Base-by-base conservation (phyloP, 2,888 invertebrate genomes). In the Malthinus flaveolus region DNA sequence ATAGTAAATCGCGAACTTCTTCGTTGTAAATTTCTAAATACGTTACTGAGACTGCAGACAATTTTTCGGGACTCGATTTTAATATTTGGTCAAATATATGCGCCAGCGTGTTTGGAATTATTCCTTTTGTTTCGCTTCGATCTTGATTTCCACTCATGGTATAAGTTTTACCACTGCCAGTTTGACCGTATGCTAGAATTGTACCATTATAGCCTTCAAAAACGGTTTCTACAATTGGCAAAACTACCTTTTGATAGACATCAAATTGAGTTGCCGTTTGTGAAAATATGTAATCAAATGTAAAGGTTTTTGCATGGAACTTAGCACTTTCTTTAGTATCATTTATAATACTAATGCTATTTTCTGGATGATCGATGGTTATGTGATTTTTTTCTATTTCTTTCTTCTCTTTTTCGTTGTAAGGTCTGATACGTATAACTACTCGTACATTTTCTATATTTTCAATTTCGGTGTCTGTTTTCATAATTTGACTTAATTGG, bases 21-120 rank as follows among this genome's bases (percentile, higher is more conserved):
- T 99, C 99, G 78, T 99, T 99, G 80, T 99, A 99, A 62, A 99
- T 98, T 83, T 99, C 98, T 78, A 99, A 83, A 77, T 98, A 99
- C 0, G 98, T 97, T 5, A 97, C 97, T 67, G 97, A 88, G 5
- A 99, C 98, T 47, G 98, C 83, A 80, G 98, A 99, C 71, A 76
- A 75, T 47, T 76, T 75, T 64, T 77, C 76, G 53, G 73, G 76
- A 91, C 93, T 95, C 1, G 96, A 94, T 74, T 95, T 92, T 0
- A 97, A 93, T 68, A 99, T 99, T 71, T 95, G 93, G 32, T 95
- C 95, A 81, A 99, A 99, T 67, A 99, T 95, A 71, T 99, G 99
- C 0, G 97, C 97, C 81, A 99, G 99, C 0, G 97, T 96, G 80
- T 98, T 98, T 0, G 98, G 98, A 71, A 98, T 98, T 69, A 99